Conservation (phyloP, 1,140 invertebrate species). For the Scylla paramamosain region DNA sequence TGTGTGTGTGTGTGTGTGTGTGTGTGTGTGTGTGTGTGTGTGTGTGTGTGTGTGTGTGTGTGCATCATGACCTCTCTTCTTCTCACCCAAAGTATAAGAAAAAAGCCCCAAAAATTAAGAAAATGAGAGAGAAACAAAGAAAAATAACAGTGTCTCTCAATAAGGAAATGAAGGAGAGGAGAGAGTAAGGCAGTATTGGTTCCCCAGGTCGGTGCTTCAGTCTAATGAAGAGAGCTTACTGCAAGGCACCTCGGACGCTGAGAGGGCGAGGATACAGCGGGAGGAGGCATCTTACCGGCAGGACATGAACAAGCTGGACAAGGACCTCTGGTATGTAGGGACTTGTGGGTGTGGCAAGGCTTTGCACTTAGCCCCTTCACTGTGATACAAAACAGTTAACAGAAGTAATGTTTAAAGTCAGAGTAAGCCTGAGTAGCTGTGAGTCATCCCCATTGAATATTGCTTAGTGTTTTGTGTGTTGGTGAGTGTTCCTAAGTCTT, state of each 20-base stretch:
- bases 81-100: too few species aligned
- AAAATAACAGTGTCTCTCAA: neutral
- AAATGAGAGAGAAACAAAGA: neutral
- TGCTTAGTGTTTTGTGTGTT: too few species aligned
- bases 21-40: too few species aligned
- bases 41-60: neutral
- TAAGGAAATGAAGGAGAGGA: neutral
- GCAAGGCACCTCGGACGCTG: constrained; percentile 82
- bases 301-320: constrained; percentile 94
- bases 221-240: constrained; percentile 56
- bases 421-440: too few species aligned
- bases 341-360: neutral
- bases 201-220: constrained; percentile 67
- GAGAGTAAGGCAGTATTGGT: constrained; percentile 39
- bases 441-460: too few species aligned
- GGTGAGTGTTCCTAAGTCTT: too few species aligned
- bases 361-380: neutral
- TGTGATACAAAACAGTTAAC: too few species aligned
- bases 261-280: constrained; percentile 85
- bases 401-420: too few species aligned
- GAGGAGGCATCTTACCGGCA: constrained; percentile 94
- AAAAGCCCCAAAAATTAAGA: too few species aligned
- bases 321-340: constrained; percentile 88
- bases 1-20: neutral
- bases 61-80: neutral